Evolutionary conservation across 1,140 invertebrate genomes (phyloP).

Genomic region (Archivesica marissinica): DNA sequence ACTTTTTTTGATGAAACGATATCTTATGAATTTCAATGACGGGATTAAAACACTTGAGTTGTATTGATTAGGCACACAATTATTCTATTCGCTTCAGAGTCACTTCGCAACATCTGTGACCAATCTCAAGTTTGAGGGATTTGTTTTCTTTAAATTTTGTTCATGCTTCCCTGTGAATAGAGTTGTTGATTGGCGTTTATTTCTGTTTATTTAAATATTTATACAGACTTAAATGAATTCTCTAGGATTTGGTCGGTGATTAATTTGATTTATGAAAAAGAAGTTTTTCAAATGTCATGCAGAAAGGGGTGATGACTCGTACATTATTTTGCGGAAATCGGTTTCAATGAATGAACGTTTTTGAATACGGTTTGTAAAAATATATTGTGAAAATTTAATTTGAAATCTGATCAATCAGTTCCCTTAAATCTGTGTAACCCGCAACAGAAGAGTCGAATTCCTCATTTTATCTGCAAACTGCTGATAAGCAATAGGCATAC

Average conservation of each 20-base stretch:
- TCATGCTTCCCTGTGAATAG: constrained; percentile 4
- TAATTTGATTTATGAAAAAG: not conserved
- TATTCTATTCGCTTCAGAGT: constrained; percentile 21
- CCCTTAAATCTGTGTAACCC: no score
- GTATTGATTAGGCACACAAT: constrained; percentile 9
- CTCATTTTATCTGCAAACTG: no score
- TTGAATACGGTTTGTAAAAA: no score
- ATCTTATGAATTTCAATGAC: constrained; percentile 15
- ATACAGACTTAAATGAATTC: constrained; percentile 6
- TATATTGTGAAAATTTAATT: constrained; percentile 6
- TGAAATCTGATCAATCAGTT: no score
- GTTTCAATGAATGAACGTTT: not conserved
- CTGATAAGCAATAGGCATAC: no score
- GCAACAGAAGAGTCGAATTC: no score
- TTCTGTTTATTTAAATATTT: constrained; percentile 44
- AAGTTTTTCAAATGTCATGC: not conserved
- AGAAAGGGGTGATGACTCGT: not conserved
- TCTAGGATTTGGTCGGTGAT: not conserved
- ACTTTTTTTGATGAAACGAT: not conserved
- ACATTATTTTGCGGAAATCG: not conserved
- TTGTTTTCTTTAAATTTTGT: constrained; percentile 44
- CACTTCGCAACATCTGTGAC: not conserved
- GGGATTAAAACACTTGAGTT: not conserved
- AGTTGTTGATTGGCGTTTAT: constrained; percentile 24
- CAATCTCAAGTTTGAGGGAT: not conserved